phyloP scores from a whole-genome alignment of 2,797 vertebrate genomes.

The Hozukius guyotensis region DNA sequence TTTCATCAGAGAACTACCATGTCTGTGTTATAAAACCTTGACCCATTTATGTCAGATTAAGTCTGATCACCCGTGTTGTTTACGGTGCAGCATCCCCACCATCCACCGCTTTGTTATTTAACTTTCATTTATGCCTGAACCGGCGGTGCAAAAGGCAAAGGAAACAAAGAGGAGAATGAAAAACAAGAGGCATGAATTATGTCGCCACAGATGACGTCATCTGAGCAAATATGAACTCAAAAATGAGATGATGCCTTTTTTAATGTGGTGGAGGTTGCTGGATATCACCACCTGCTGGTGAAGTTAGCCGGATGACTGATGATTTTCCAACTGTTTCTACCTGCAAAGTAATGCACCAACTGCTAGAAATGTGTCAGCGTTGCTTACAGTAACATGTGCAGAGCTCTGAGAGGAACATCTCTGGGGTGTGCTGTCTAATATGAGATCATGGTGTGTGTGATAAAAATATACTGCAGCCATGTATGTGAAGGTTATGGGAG shows the following conservation, averaged over 20 bases:
- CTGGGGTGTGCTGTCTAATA: neutral
- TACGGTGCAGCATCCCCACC: constrained; percentile 23
- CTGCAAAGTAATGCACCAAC: constrained; percentile 31
- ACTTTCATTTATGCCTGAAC: constrained; percentile 25
- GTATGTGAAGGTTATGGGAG: neutral
- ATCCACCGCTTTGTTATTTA: constrained; percentile 25
- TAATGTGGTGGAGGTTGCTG: constrained; percentile 34
- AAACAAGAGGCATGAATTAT: constrained; percentile 7
- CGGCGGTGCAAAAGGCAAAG: neutral
- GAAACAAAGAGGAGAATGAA: constrained; percentile 6
- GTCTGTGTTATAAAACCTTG: constrained; percentile 54
- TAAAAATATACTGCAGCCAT: neutral
- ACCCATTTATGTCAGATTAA: constrained; percentile 70
- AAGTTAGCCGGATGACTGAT: constrained; percentile 48
- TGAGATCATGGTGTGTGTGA: neutral
- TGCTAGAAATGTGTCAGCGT: constrained; percentile 47
- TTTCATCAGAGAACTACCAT: constrained; percentile 54
- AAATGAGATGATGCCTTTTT: constrained; percentile 17
- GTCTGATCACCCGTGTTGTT: constrained; percentile 59
- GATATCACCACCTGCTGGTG: constrained; percentile 65
- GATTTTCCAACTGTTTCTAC: constrained; percentile 43
- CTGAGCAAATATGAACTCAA: constrained; percentile 22
- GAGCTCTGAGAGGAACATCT: neutral
- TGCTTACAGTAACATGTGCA: neutral
- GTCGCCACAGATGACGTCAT: constrained; percentile 39